Evolutionary conservation across 2,888 invertebrate genomes (phyloP).

Genomic region (Mellilla xanthometata): DNA sequence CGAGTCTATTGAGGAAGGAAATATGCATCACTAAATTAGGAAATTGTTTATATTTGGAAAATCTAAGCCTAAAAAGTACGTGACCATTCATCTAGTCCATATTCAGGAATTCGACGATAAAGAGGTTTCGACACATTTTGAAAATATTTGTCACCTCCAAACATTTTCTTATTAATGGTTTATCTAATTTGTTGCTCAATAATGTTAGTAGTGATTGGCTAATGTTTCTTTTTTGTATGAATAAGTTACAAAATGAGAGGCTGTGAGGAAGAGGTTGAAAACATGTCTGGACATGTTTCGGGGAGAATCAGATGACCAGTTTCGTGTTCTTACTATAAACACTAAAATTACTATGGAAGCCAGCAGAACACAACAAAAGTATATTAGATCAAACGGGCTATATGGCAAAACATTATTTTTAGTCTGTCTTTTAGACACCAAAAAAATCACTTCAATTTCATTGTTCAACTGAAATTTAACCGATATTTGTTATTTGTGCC

Average conservation of each 20-base stretch:
- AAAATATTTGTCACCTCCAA: neutral
- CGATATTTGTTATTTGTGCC: too few species aligned
- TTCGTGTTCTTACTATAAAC: too few species aligned
- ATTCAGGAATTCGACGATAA: neutral
- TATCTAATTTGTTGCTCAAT: neutral
- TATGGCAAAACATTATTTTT: too few species aligned
- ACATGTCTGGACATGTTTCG: conserved; percentile 5
- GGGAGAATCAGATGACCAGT: neutral
- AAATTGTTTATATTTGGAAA: neutral
- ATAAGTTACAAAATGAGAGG: neutral
- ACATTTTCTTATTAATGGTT: neutral
- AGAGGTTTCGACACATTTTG: neutral
- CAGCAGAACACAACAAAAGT: too few species aligned
- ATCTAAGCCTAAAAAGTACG: neutral
- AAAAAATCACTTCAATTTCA: too few species aligned
- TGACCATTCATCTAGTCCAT: neutral
- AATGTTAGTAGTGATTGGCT: neutral
- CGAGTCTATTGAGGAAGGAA: too few species aligned
- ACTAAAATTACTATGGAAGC: too few species aligned
- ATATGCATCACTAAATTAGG: neutral
- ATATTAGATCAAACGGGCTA: too few species aligned
- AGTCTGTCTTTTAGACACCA: too few species aligned
- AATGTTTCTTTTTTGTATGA: neutral
- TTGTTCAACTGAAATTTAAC: too few species aligned
- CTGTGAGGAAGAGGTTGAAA: neutral